Evolutionary conservation across 2,113 vertebrate genomes (phyloP).

Genomic region (Psophia crepitans): DNA sequence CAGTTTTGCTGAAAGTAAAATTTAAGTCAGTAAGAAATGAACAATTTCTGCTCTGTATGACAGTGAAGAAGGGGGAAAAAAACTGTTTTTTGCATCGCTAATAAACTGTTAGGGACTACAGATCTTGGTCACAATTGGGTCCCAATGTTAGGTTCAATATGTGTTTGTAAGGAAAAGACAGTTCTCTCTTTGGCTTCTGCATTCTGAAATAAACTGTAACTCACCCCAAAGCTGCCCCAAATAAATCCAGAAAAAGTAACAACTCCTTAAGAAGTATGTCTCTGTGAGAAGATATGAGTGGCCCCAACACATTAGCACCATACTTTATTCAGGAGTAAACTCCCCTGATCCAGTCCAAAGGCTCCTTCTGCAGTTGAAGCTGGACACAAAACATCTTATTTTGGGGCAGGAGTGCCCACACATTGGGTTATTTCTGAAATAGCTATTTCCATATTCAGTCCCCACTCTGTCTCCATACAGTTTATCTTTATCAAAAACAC

Average conservation of each 20-base stretch:
- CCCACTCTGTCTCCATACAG: background rate
- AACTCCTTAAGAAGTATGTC: background rate
- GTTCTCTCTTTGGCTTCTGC: background rate
- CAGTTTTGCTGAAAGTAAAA: constrained; percentile 46
- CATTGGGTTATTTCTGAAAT: background rate
- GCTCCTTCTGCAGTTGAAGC: background rate
- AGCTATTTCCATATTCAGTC: background rate
- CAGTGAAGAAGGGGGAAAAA: background rate
- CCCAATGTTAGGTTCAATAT: background rate
- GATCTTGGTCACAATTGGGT: background rate
- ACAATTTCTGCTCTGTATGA: background rate
- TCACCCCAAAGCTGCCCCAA: background rate
- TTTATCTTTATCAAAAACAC: background rate
- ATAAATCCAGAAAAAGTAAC: background rate
- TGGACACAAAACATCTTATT: background rate
- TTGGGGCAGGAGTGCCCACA: background rate
- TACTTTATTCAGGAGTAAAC: background rate
- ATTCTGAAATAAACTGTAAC: background rate
- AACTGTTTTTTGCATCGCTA: background rate
- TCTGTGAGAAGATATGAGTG: background rate
- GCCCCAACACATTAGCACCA: background rate
- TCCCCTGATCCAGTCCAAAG: background rate
- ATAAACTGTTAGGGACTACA: background rate
- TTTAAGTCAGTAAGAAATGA: constrained; percentile 5
- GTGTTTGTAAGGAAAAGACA: background rate